Evolutionary conservation across 1,140 invertebrate genomes (phyloP), one percentile per base, ranked within the genome.

Genomic region (Coptotermes formosanus): DNA sequence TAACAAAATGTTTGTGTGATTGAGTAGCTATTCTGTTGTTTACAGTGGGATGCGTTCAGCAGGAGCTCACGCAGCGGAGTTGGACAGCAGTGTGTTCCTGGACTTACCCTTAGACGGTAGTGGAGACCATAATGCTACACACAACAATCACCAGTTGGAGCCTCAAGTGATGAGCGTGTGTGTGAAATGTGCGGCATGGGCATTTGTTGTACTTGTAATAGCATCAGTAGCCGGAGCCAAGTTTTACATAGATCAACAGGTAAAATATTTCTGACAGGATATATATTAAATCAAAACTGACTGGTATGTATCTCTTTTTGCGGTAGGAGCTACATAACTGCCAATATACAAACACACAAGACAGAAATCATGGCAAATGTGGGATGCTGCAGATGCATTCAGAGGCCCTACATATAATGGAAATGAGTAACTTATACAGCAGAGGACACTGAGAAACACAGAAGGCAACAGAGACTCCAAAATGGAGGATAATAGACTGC

Each of bases 231-330:
- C 92, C 3, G 93, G 93, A 38, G 93, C 93, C 0, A 95, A 94
- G 89, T 94, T 94, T 90, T 95, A 95, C 88, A 94, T 95, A 86
- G 93, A 94, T 88, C 91, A 94, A 89, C 92, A 94, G 90, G 94
- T 94, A 88, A 91, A 89, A 59, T 3, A 55, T 55, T 55, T 55
- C 52, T 19, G 14, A 55, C 52, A 55, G 16, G 2, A 3, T 55
- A n/a, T n/a, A n/a, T n/a, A n/a, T n/a, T n/a, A n/a, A n/a, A n/a
- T n/a, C n/a, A n/a, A n/a, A n/a, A n/a, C n/a, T n/a, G n/a, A n/a
- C n/a, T n/a, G n/a, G n/a, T n/a, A n/a, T n/a, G n/a, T n/a, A n/a
- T n/a, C n/a, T n/a, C n/a, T n/a, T n/a, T n/a, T n/a, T n/a, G n/a
- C n/a, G n/a, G n/a, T n/a, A n/a, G n/a, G n/a, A n/a, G n/a, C n/a